phyloP scores from a whole-genome alignment of 2,797 vertebrate genomes.

The Apogon hyalosoma region DNA sequence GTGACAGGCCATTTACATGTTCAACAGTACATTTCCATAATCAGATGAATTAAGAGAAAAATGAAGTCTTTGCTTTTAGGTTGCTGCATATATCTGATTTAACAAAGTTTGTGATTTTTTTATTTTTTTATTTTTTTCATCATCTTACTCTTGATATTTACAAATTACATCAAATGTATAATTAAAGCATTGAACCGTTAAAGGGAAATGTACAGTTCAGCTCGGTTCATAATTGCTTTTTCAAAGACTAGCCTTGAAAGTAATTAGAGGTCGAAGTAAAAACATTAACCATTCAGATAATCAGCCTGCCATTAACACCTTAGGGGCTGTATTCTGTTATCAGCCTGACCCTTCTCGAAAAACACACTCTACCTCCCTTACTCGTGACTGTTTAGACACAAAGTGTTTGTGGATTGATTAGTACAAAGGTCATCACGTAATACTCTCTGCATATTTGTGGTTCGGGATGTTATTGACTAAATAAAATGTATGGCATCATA shows the following conservation, averaged over 20 bases:
- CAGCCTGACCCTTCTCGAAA: slow-evolving; percentile 59
- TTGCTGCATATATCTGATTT: too few species aligned
- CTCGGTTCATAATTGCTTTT: slow-evolving; percentile 78
- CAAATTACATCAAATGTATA: slow-evolving; percentile 69
- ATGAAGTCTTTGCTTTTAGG: slow-evolving; percentile 7
- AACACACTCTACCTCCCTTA: slow-evolving; percentile 27
- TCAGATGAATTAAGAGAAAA: slow-evolving; percentile 17
- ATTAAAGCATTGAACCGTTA: slow-evolving; percentile 66
- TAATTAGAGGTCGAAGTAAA: slow-evolving; percentile 74
- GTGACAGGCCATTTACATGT: not conserved
- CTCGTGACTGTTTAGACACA: slow-evolving; percentile 59
- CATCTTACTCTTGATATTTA: slow-evolving; percentile 46
- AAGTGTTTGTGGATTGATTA: slow-evolving; percentile 74
- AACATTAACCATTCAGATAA: slow-evolving; percentile 76
- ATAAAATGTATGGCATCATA: slow-evolving; percentile 71
- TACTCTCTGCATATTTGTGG: slow-evolving; percentile 76
- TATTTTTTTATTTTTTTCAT: slow-evolving; percentile 9
- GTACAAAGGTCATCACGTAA: slow-evolving; percentile 85
- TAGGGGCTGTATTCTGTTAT: slow-evolving; percentile 62
- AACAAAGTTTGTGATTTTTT: slow-evolving; percentile 1
- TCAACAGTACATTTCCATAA: not conserved
- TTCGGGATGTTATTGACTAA: slow-evolving; percentile 76
- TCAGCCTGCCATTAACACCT: slow-evolving; percentile 74
- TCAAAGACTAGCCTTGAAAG: slow-evolving; percentile 72
- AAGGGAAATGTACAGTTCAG: slow-evolving; percentile 75